Base-by-base conservation (phyloP, 2,113 vertebrate species). In the Mustela nigripes region DNA sequence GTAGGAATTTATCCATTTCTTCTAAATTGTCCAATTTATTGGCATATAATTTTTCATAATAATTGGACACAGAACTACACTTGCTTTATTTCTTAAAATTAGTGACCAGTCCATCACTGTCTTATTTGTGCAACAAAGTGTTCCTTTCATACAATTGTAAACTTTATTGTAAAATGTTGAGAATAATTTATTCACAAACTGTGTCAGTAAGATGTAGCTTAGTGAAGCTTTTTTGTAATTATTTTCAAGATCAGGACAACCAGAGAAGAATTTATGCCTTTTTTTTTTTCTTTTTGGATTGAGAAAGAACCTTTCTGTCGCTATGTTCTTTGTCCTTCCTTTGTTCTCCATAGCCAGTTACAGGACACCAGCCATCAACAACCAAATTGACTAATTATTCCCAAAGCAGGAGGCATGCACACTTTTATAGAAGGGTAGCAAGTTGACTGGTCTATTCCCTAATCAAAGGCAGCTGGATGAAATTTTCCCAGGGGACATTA, bases 381-480 rank as follows among this genome's bases (percentile, higher is more conserved):
- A 22, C 39, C 60, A 76, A 98, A 95, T 56, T 84, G 84, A 89
- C 96, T 94, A 62, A 96, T 94, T 96, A 92, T 89, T 97, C 82
- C 89, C 67, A 81, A 62, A 58, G 97, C 94, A 69, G 50, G 85
- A 96, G 56, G 39, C 78, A 60, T 81, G 53, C n/a, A 76, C 69
- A 19, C 42, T 79, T 79, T 97, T 95, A 94, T 87, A 73, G 91
- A 93, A 94, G 71, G 31, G 63, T 97, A 96, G 39, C 58, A 89
- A 94, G 58, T 88, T 96, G 83, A 94, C 87, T 67, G 42, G 39
- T 82, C 48, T 86, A 87, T 96, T 94, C 69, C 74, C 94, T 98
- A 95, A 96, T 95, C 89, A 96, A 96, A 98, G 63, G 71, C 97
- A 98, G 74, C 94, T 96, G 67, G 58, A 92, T 81, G 71, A 65